These are phyloP conservation scores for Scomber japonicus DNA, from an alignment of 2,113 vertebrate genomes.

Conservation along the genomic window DNA sequence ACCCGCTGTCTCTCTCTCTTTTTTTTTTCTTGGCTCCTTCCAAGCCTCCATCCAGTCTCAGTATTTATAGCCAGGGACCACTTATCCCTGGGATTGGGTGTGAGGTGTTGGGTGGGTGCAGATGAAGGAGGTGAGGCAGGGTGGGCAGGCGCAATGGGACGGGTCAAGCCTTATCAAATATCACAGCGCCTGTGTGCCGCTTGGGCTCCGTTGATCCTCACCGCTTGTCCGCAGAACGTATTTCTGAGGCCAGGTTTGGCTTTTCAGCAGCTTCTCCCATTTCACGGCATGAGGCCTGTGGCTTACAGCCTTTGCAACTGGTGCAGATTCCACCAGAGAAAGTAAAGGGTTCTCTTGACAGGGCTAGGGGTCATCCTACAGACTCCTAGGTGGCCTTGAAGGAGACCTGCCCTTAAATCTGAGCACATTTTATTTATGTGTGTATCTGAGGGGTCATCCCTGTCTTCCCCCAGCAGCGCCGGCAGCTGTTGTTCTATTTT, in stretches of 20 bases:
- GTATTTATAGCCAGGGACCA: conserved; percentile 78
- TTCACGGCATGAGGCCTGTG: conserved; percentile 77
- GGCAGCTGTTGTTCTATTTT: conserved; percentile 79
- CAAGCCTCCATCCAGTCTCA: conserved; percentile 43
- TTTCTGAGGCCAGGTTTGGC: conserved; percentile 83
- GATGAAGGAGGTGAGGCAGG: conserved; percentile 66
- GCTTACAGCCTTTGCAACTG: conserved; percentile 75
- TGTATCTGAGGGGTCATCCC: conserved; percentile 56
- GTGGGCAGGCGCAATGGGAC: conserved; percentile 65
- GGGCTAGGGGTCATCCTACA: conserved; percentile 63
- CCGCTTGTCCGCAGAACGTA: conserved; percentile 80
- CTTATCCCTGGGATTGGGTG: conserved; percentile 69
- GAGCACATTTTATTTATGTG: conserved; percentile 67
- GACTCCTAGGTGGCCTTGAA: conserved; percentile 69
- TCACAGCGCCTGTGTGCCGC: conserved; percentile 75
- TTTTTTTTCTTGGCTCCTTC: conserved; percentile 53
- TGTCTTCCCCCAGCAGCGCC: conserved; percentile 44
- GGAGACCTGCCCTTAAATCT: conserved; percentile 53
- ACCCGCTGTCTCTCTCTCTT: conserved; percentile 1
- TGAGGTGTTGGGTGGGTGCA: conserved; percentile 64
- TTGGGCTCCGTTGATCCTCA: conserved; percentile 72
- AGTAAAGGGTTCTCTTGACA: conserved; percentile 73
- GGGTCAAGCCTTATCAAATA: conserved; percentile 73
- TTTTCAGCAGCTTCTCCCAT: conserved; percentile 84
- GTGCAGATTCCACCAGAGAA: conserved; percentile 82